Evolutionary conservation across 2,888 invertebrate species (phyloP).

Genomic region (Limnephilus auricula): DNA sequence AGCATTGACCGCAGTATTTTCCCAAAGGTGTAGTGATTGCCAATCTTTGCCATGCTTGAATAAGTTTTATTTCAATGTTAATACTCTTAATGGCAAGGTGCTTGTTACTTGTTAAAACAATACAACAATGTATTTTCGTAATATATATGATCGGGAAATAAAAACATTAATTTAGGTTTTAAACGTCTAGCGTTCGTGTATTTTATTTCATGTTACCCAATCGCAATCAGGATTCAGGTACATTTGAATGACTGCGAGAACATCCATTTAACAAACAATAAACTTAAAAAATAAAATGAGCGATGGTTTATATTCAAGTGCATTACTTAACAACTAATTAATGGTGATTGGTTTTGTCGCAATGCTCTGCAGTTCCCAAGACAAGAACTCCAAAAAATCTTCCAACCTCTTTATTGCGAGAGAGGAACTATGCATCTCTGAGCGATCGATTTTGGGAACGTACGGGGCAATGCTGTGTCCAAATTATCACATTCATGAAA

Average conservation of each 20-base stretch:
- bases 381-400: slow-evolving; percentile 70
- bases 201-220: slow-evolving; percentile 31
- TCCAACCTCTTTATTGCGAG: slow-evolving; percentile 67
- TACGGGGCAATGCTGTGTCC: slow-evolving; percentile 26
- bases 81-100: background rate
- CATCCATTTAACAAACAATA: slow-evolving; percentile 53
- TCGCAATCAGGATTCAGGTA: slow-evolving; percentile 59
- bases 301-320: slow-evolving; percentile 57
- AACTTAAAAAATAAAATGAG: slow-evolving; percentile 54
- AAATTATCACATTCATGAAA: slow-evolving; percentile 75
- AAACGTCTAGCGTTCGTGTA: slow-evolving; percentile 19
- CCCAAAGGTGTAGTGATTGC: background rate
- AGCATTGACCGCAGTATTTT: background rate
- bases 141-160: background rate
- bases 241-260: slow-evolving; percentile 60
- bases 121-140: background rate
- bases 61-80: background rate
- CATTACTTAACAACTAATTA: slow-evolving; percentile 62
- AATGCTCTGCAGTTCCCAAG: slow-evolving; percentile 66
- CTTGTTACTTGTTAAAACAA: background rate
- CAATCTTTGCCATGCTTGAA: background rate
- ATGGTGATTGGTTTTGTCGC: slow-evolving; percentile 54
- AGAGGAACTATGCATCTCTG: slow-evolving; percentile 66
- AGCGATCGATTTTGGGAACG: slow-evolving; percentile 51
- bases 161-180: slow-evolving; percentile 13